Evolutionary conservation across 1,140 invertebrate genomes (phyloP).

Genomic region (Cydia amplana): DNA sequence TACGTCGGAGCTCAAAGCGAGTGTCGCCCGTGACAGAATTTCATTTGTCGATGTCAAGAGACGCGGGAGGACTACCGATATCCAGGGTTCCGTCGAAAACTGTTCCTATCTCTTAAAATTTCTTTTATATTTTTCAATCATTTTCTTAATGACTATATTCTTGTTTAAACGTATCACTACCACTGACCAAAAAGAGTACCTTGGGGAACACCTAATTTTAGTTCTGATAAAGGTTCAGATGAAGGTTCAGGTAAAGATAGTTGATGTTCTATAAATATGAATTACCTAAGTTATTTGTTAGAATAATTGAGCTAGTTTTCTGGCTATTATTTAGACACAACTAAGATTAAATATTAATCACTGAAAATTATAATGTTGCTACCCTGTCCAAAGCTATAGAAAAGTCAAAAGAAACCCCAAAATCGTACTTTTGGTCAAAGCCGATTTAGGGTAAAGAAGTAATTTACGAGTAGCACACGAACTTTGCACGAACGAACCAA

Average conservation of each 20-base stretch:
- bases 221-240: too few species aligned
- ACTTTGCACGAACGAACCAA: neutral
- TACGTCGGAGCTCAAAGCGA: conserved; percentile 22
- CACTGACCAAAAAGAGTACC: neutral
- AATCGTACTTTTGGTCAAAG: neutral
- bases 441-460: neutral
- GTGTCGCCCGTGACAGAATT: conserved; percentile 5
- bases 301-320: neutral
- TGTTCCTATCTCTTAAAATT: neutral
- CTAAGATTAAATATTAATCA: neutral
- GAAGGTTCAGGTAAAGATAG: too few species aligned
- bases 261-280: too few species aligned
- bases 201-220: neutral
- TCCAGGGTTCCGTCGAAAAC: neutral
- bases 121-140: too few species aligned
- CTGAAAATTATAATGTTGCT: neutral
- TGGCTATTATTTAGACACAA: neutral
- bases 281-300: neutral
- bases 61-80: conserved; percentile 6
- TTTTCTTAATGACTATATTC: too few species aligned
- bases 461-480: neutral
- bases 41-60: conserved; percentile 25
- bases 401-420: neutral
- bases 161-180: too few species aligned
- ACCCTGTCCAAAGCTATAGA: neutral